These are phyloP conservation scores for Platysteira castanea DNA, from an alignment of 2,113 vertebrate genomes.

Conservation along the genomic window DNA sequence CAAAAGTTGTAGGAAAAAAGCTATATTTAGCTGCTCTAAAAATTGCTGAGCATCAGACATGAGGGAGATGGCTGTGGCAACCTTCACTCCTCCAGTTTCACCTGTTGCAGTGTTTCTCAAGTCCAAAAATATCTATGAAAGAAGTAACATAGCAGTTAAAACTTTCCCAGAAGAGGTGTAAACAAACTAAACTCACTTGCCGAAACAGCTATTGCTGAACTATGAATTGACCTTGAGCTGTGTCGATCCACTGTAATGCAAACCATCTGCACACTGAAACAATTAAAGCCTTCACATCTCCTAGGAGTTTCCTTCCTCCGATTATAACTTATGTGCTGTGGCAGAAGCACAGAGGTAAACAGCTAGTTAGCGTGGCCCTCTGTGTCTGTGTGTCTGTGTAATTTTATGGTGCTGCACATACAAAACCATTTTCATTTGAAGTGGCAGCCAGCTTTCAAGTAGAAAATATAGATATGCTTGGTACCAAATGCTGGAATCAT, in stretches of 20 bases:
- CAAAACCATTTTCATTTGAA: slow-evolving; percentile 9
- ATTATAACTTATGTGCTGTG: slow-evolving; percentile 67
- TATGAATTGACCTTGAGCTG: slow-evolving; percentile 59
- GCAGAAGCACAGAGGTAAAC: slow-evolving; percentile 49
- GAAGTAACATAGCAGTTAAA: background rate
- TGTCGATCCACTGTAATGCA: slow-evolving; percentile 55
- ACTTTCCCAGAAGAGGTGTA: slow-evolving; percentile 29
- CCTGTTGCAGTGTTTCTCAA: background rate
- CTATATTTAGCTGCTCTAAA: slow-evolving; percentile 58
- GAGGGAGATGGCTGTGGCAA: background rate
- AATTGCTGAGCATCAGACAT: background rate
- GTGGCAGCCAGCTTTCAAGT: slow-evolving; percentile 18
- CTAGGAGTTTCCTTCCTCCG: slow-evolving; percentile 77
- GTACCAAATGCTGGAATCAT: background rate
- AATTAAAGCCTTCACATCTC: slow-evolving; percentile 74
- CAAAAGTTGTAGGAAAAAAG: slow-evolving; percentile 1
- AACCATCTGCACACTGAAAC: slow-evolving; percentile 67
- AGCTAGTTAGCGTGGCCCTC: slow-evolving; percentile 20
- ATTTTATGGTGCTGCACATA: slow-evolving; percentile 19
- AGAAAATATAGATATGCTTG: background rate
- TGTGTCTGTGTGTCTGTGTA: slow-evolving; percentile 4
- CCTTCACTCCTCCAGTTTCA: background rate
- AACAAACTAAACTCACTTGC: slow-evolving; percentile 6
- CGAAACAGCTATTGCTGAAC: slow-evolving; percentile 2
- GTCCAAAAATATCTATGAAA: background rate